Percentiles rank a stretch among this genome's conserved stretches.
phyloP scores from a whole-genome alignment of 2,888 invertebrate genomes.

The Hyles lineata region DNA sequence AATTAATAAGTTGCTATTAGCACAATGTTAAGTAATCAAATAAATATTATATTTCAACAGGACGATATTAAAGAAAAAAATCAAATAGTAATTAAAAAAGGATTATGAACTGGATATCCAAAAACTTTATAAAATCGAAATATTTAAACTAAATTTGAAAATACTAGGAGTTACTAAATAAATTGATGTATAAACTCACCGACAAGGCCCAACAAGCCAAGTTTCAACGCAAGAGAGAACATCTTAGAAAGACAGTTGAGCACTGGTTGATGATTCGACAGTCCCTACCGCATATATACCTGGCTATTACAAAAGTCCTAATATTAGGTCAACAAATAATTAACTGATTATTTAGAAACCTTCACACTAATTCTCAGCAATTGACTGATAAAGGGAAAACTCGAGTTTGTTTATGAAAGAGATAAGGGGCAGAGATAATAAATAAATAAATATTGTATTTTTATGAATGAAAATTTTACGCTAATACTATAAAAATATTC shows the following conservation, averaged over 20 bases:
- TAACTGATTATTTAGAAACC: conserved; percentile 68
- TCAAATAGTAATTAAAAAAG: too few species aligned
- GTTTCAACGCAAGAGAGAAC: conserved; percentile 37
- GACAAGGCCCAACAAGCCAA: conserved; percentile 41
- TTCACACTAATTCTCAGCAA: conserved; percentile 68
- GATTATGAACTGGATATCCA: neutral
- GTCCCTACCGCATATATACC: conserved; percentile 40
- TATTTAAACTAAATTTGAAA: neutral
- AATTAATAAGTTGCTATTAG: neutral
- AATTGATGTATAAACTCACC: conserved; percentile 38
- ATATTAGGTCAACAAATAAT: conserved; percentile 69
- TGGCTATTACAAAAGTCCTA: conserved; percentile 50
- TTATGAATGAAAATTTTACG: neutral
- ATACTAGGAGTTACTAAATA: neutral
- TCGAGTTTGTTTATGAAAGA: conserved; percentile 35
- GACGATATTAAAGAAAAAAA: too few species aligned
- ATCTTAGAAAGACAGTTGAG: conserved; percentile 35
- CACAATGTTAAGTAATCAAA: neutral
- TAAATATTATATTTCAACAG: too few species aligned
- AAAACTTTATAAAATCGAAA: neutral
- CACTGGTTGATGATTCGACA: conserved; percentile 36
- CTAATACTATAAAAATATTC: neutral
- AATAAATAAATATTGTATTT: conserved; percentile 30
- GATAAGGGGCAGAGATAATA: conserved; percentile 37
- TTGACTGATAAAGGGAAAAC: conserved; percentile 59